These are phyloP conservation scores for Clarias magur DNA, from an alignment of 2,113 vertebrate species.

Conservation along the genomic window DNA sequence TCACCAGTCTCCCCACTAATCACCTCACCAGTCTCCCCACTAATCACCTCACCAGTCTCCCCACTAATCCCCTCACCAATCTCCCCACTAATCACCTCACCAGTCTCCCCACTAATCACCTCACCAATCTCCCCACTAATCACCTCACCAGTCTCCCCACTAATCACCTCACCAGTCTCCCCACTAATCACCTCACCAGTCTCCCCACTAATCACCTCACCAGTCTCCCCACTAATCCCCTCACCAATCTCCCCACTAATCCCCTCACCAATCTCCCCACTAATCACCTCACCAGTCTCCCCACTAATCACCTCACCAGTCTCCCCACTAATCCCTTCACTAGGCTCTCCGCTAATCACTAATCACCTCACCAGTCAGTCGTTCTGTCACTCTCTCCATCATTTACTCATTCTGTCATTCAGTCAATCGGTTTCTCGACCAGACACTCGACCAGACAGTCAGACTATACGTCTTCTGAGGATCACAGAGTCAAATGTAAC, in stretches of 20 bases:
- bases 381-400: background rate
- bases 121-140: too few relatives aligned
- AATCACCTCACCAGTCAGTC: too few relatives aligned
- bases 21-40: too few relatives aligned
- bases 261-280: background rate
- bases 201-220: too few relatives aligned
- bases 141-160: too few relatives aligned
- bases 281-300: background rate
- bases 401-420: background rate
- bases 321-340: background rate
- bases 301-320: background rate
- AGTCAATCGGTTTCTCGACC: background rate
- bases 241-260: background rate
- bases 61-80: too few relatives aligned
- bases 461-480: background rate
- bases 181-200: background rate
- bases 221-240: too few relatives aligned
- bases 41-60: too few relatives aligned
- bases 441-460: background rate
- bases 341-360: background rate
- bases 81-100: too few relatives aligned
- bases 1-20: too few relatives aligned
- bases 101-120: too few relatives aligned
- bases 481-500: background rate
- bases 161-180: background rate